Base-by-base conservation (phyloP, 2,113 vertebrate species). In the Chaetura pelagica region DNA sequence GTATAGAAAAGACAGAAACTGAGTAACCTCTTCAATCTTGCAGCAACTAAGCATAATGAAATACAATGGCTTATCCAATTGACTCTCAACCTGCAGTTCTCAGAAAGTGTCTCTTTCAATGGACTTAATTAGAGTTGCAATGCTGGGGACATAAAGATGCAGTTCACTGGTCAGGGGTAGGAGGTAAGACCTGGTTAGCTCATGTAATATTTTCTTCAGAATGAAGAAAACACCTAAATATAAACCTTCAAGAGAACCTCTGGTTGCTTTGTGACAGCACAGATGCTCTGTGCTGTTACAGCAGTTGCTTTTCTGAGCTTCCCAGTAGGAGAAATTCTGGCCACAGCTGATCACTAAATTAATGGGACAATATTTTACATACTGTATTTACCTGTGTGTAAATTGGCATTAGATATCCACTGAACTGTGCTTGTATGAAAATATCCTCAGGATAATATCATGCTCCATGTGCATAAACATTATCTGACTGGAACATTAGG, bases 101-200 rank as follows among this genome's bases (percentile, higher is more conserved):
- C 27, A 74, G 30, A 54, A 85, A 58, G 15, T 49, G 12, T 78
- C 32, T 58, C 27, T 66, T 10, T 74, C 21, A 49, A 17, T 34
- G 27, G 38, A 49, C 15, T 48, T 27, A 88, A 88, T 1, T 16
- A 23, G 42, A 71, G 15, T 38, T 69, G 14, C 24, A 52, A 5
- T 63, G 23, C 10, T 1, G 8, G 14, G 11, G 16, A 52, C 32
- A 58, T 27, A 57, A 63, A 86, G 38, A 24, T n/a, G 10, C 12
- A 3, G 14, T 69, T 78, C 48, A 29, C 13, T 0, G 0, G 24
- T 54, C 51, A 38, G 13, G 12, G 51, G 9, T 20, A 46, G 40
- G 72, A 79, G 59, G 40, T 54, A 11, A 2, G 12, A 23, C 35
- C 34, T 9, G 54, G 11, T 34, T 94, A 63, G 4, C 17, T 84